Conservation (phyloP, 35 echinoderm and acorn worm species). For the Lytechinus pictus region DNA sequence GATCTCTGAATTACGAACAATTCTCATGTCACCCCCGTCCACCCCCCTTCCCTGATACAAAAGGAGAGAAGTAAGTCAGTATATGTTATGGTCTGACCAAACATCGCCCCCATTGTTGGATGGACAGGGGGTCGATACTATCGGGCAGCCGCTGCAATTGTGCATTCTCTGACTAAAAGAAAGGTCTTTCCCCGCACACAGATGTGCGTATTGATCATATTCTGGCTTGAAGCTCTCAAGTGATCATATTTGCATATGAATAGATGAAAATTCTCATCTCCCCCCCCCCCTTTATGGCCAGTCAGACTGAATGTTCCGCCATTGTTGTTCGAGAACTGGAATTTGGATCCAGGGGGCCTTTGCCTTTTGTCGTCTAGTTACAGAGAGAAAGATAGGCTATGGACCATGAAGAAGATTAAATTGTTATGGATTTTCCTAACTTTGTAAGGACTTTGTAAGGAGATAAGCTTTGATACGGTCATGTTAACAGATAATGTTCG, state of each 20-base stretch:
- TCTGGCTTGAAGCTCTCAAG: background rate
- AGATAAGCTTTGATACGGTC: background rate
- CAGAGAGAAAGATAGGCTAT: background rate
- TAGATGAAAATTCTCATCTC: background rate
- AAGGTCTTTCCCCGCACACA: background rate
- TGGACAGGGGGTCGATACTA: background rate
- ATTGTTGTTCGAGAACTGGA: background rate
- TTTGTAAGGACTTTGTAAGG: background rate
- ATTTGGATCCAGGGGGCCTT: background rate
- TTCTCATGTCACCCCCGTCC: background rate
- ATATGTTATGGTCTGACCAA: background rate
- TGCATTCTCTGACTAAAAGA: background rate
- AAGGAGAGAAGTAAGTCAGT: background rate
- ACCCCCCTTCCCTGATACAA: background rate
- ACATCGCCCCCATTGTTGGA: background rate
- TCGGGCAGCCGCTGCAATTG: background rate
- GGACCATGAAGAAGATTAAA: conserved; percentile 18
- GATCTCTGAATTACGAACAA: background rate
- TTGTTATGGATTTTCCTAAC: background rate
- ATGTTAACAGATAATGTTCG: background rate
- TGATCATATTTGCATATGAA: background rate
- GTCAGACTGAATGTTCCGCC: background rate
- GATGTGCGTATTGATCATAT: background rate
- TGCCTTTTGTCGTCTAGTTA: background rate
- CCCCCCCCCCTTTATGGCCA: background rate